phyloP scores from a whole-genome alignment of 2,888 invertebrate genomes.

The Calliphora vomitoria region DNA sequence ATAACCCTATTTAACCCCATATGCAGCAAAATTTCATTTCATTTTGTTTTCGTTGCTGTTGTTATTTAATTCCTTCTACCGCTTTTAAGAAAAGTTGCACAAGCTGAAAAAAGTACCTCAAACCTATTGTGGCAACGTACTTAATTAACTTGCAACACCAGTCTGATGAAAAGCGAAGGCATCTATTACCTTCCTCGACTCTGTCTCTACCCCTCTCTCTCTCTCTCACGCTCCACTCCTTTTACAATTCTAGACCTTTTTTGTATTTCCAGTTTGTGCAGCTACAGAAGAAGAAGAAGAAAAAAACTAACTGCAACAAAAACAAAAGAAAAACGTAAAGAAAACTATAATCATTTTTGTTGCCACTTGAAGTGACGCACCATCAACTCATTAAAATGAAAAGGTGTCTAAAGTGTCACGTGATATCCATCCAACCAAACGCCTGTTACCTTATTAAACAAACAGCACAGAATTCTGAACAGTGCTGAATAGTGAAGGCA shows the following conservation, averaged over 20 bases:
- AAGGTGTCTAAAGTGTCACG: slow-evolving; percentile 82
- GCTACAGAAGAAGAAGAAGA: background rate
- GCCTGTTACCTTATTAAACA: slow-evolving; percentile 74
- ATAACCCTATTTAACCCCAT: slow-evolving; percentile 62
- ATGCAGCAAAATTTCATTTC: slow-evolving; percentile 40
- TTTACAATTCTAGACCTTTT: background rate
- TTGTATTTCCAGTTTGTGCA: slow-evolving; percentile 26
- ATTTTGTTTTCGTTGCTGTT: slow-evolving; percentile 53
- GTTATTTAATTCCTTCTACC: slow-evolving; percentile 58
- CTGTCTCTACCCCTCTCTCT: background rate
- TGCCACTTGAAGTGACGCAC: slow-evolving; percentile 74
- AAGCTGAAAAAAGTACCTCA: slow-evolving; percentile 48
- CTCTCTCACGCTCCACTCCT: background rate
- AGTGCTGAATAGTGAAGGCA: slow-evolving; percentile 47
- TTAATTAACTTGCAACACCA: slow-evolving; percentile 74
- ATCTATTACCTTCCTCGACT: slow-evolving; percentile 48
- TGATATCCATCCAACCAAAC: slow-evolving; percentile 77
- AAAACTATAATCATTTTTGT: slow-evolving; percentile 69
- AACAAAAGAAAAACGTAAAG: slow-evolving; percentile 51
- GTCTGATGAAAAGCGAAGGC: slow-evolving; percentile 62
- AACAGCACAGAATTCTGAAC: slow-evolving; percentile 58
- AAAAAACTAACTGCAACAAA: slow-evolving; percentile 23
- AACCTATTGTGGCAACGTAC: slow-evolving; percentile 65
- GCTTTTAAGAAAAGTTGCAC: slow-evolving; percentile 61
- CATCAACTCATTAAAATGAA: slow-evolving; percentile 74